These are phyloP conservation scores for Gnathonemus longibarbis DNA, from an alignment of 2,113 vertebrate genomes.

Conservation along the genomic window DNA sequence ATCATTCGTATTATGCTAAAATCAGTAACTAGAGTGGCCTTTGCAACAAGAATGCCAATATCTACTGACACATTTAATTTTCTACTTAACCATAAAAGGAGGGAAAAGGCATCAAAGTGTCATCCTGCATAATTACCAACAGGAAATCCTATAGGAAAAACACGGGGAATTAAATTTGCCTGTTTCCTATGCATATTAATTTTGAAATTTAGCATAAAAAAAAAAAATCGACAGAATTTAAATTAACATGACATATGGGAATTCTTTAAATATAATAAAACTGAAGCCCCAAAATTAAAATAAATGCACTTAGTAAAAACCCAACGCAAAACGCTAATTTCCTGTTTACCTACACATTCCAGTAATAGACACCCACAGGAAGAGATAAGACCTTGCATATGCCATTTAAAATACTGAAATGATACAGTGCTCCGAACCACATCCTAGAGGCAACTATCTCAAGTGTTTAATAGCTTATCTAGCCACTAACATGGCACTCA, in stretches of 20 bases:
- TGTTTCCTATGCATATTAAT: background rate
- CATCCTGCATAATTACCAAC: background rate
- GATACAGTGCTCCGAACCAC: conserved; percentile 10
- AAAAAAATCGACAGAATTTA: background rate
- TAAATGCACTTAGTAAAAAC: background rate
- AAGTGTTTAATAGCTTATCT: background rate
- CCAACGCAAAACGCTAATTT: background rate
- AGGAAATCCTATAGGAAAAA: background rate
- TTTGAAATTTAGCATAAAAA: background rate
- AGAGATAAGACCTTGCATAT: background rate
- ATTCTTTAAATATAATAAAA: background rate
- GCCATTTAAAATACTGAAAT: conserved; percentile 12
- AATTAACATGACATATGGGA: background rate
- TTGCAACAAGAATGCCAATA: background rate
- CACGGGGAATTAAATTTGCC: background rate
- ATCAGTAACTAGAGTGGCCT: background rate
- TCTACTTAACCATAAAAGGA: background rate
- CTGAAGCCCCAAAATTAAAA: background rate
- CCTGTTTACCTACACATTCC: conserved; percentile 15
- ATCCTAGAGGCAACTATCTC: background rate
- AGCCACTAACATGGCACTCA: background rate
- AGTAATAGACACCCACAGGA: conserved; percentile 7
- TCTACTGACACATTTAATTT: background rate
- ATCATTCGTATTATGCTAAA: background rate
- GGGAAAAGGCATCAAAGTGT: background rate